Evolutionary conservation across 2,113 vertebrate species (phyloP).

Genomic region (Gambusia holbrooki): DNA sequence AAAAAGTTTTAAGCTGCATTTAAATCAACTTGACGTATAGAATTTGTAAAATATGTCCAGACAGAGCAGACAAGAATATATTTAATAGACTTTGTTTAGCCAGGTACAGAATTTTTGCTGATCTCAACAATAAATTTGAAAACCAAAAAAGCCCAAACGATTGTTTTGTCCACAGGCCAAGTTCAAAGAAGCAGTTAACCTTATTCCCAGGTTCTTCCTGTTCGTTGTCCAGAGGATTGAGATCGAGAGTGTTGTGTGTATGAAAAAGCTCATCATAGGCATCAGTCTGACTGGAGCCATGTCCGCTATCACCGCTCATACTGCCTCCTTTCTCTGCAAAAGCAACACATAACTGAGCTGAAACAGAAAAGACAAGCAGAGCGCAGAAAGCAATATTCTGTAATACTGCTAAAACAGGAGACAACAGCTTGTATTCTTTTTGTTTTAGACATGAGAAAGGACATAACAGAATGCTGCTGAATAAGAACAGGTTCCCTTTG

Average conservation of each 20-base stretch:
- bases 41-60: not conserved
- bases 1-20: too few relatives aligned
- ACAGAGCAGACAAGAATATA: not conserved
- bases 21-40: too few relatives aligned
- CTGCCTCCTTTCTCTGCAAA: slow-evolving; percentile 81
- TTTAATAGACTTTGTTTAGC: too few relatives aligned
- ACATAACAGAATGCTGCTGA: not conserved
- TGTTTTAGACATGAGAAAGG: not conserved
- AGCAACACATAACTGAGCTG: slow-evolving; percentile 9
- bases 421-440: not conserved
- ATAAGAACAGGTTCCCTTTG: not conserved
- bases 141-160: not conserved
- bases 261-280: slow-evolving; percentile 94
- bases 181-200: slow-evolving; percentile 57
- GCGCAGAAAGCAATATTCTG: slow-evolving; percentile 25
- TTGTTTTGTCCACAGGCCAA: not conserved
- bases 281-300: slow-evolving; percentile 78
- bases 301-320: slow-evolving; percentile 80
- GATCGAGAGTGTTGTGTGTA: slow-evolving; percentile 75
- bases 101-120: too few relatives aligned
- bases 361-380: slow-evolving; percentile 20
- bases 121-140: not conserved
- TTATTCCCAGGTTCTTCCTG: slow-evolving; percentile 82
- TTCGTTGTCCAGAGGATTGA: slow-evolving; percentile 80
- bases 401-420: not conserved